Base-by-base conservation (phyloP, 2,888 invertebrate genomes). In the Philhelius pedissequus region DNA sequence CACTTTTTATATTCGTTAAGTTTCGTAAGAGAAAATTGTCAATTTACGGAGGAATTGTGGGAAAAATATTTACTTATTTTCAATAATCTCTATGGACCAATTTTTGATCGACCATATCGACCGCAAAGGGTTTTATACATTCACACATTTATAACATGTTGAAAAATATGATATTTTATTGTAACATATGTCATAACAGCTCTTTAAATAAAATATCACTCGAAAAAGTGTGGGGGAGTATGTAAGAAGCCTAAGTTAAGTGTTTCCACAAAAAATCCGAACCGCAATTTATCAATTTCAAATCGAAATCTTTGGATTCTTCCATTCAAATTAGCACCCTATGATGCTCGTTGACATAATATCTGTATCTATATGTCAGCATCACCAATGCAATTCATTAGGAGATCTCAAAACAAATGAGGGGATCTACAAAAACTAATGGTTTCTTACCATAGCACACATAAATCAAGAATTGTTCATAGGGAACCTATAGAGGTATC, bases 291-390 rank as follows among this genome's bases (percentile, higher is more conserved):
- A 54, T 54, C 52, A 54, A 18, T 18, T 30, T 11, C 30, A 2
- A 30, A 30, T 54, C 52, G 52, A 54, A 30, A 54, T 30, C 30
- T 30, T 54, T 15, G 30, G 22, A 48, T 25, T 13, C 5, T 52
- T n/a, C 27, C 30, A 56, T 56, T 56, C 56, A 56, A 56, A 56
- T 56, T 56, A 56, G 56, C 32, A 35, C 56, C 56, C 56, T 56
- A 35, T 56, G 56, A 56, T 35, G 20, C 3, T 56, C 13, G 32
- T 56, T 56, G 56, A 56, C 56, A 56, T 56, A 25, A 25, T n/a
- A 56, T 56, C 56, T 56, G 56, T 56, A 35, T 54, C 54, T 30
- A 18, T 54, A 54, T 54, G 18, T 54, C 56, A 56, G 1, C 56
- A 56, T 56, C 56, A n/a, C 35, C 8, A 32, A 35, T 3, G 56